Percentiles rank a stretch among this genome's conserved stretches.
These are phyloP conservation scores for Cherax destructor DNA, from an alignment of 1,140 invertebrate species.

Conservation along the genomic window DNA sequence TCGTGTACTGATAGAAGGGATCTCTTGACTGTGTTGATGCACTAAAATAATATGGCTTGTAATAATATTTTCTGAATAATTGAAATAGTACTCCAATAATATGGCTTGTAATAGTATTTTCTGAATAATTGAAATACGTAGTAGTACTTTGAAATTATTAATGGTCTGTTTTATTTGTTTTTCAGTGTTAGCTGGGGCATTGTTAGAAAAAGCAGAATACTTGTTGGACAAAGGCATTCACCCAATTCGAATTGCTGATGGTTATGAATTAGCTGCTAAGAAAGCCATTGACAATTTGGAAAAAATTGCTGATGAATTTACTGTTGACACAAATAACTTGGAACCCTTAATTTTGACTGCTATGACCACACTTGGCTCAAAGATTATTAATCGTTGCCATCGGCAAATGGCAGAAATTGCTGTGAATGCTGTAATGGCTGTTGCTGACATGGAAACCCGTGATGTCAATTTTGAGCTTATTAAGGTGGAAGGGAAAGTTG, in stretches of 20 bases:
- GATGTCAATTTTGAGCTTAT: slow-evolving; percentile 99
- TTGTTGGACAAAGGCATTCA: slow-evolving; percentile 98
- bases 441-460: slow-evolving; percentile 93
- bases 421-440: slow-evolving; percentile 95
- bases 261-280: slow-evolving; percentile 97
- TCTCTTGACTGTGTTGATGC: too few species aligned
- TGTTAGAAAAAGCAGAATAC: slow-evolving; percentile 95
- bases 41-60: too few species aligned
- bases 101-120: too few species aligned
- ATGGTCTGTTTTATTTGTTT: slow-evolving; percentile 64
- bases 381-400: slow-evolving; percentile 87
- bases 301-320: slow-evolving; percentile 91
- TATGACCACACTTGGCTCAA: slow-evolving; percentile 99
- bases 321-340: slow-evolving; percentile 86
- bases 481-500: slow-evolving; percentile 98
- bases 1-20: too few species aligned
- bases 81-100: too few species aligned
- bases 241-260: slow-evolving; percentile 98
- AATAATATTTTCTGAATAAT: too few species aligned
- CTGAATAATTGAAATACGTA: too few species aligned
- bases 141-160: too few species aligned
- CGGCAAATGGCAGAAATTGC: slow-evolving; percentile 99
- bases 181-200: slow-evolving; percentile 88
- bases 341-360: slow-evolving; percentile 96
- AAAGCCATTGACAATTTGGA: slow-evolving; percentile 92